Evolutionary conservation across 2,888 invertebrate species (phyloP), one percentile per base, ranked within the genome.

Genomic region (Camponotus fellah): DNA sequence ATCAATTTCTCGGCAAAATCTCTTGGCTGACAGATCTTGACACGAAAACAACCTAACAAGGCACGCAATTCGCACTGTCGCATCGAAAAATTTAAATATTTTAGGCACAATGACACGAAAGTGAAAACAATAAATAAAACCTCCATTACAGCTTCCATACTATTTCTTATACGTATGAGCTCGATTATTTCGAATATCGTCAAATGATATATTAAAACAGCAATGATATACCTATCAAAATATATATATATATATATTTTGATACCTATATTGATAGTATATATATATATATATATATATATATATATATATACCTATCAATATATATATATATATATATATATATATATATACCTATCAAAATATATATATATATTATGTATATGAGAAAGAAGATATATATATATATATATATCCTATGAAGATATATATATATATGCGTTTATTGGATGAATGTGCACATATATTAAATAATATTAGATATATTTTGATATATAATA

Each of bases 81-180:
- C 1, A 60, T 9, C 10, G 79, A 65, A 60, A 89, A 66, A 32
- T 86, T 88, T 3, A 65, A 6, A 17, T 56, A 72, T 53, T 88
- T 88, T 9, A 84, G 62, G 4, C 84, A 88, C 5, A 83, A 34
- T 2, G 53, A 49, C 43, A 85, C 10, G 21, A 40, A 85, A 12
- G 92, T 90, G 6, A 92, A 82, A 40, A 88, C 77, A 84, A 92
- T 85, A 37, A 91, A 92, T 8, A 91, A 88, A 83, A 85, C 88
- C 32, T 89, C 89, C 2, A 90, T 88, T 17, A 92, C 85, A n/a
- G 87, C 89, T 26, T 92, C 90, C 58, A 91, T 82, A 75, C 90
- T 81, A n/a, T 86, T 83, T 3, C 87, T 87, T 6, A 85, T 87
- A 0, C 83, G 62, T 5, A 91, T n/a, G 9, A 92, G 82, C 9